A percentile compares a stretch with the other conserved stretches of the same genome.
Evolutionary conservation across 2,888 invertebrate species (phyloP).

Genomic region (Drosophila neonasuta): DNA sequence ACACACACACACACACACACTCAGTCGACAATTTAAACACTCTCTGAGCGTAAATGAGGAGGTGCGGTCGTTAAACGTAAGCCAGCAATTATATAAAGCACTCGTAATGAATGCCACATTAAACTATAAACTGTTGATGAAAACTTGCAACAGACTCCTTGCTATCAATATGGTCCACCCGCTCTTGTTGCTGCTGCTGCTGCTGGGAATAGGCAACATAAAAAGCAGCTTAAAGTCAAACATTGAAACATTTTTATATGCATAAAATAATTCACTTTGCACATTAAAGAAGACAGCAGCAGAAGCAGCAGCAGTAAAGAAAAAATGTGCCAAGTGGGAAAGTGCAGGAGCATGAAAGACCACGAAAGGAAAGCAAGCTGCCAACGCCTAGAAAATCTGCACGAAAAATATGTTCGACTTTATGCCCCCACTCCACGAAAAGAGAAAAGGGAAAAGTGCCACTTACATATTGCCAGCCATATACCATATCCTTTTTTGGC

Average conservation of each 20-base stretch:
- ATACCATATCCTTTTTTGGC: conserved; percentile 24
- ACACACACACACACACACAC: not conserved
- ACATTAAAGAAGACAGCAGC: conserved; percentile 1
- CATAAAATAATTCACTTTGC: conserved; percentile 40
- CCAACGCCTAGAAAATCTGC: conserved; percentile 43
- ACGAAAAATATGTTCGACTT: conserved; percentile 39
- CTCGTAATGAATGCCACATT: conserved; percentile 7
- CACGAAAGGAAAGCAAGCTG: conserved; percentile 41
- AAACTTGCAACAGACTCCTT: not conserved
- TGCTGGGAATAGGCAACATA: too few relatives aligned
- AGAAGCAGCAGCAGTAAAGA: not conserved
- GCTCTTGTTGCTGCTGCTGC: too few relatives aligned
- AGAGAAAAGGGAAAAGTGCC: not conserved
- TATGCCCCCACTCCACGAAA: not conserved
- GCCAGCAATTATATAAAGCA: conserved; percentile 3
- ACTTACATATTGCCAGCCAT: conserved; percentile 15
- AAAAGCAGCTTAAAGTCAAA: not conserved
- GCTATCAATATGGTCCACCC: conserved; percentile 1
- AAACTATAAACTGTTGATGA: conserved; percentile 6
- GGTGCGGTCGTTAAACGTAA: conserved; percentile 11
- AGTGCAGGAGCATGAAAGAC: not conserved
- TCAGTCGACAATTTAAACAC: not conserved
- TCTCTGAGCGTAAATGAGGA: not conserved
- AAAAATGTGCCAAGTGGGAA: conserved; percentile 1
- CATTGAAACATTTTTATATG: conserved; percentile 25